Conservation (phyloP, 2,888 invertebrate species). For the Arctia plantaginis region DNA sequence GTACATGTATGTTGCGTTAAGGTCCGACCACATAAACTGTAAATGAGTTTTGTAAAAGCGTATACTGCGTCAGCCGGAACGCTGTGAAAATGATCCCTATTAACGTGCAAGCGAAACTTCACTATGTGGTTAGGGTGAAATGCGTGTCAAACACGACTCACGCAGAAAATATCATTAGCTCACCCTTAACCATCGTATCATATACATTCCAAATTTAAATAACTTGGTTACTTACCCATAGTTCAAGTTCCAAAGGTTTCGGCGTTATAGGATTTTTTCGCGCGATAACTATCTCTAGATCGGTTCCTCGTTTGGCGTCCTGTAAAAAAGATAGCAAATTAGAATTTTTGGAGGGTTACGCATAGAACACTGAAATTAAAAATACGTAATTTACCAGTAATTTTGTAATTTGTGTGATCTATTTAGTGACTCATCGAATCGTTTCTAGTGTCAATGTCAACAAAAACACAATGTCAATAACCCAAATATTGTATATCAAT, state of each 20-base stretch:
- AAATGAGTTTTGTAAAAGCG: conserved; percentile 69
- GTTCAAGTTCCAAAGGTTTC: conserved; percentile 93
- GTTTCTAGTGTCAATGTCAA: background rate
- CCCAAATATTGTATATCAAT: background rate
- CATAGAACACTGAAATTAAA: background rate
- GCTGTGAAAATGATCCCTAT: conserved; percentile 77
- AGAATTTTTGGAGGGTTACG: background rate
- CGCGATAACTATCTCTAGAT: conserved; percentile 93
- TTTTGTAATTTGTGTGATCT: background rate
- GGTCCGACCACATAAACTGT: conserved; percentile 59
- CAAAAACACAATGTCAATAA: background rate
- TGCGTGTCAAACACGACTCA: conserved; percentile 70
- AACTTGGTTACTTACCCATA: conserved; percentile 88
- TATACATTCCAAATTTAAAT: conserved; percentile 46
- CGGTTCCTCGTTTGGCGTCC: conserved; percentile 92
- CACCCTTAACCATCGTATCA: conserved; percentile 57
- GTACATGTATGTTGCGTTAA: conserved; percentile 35
- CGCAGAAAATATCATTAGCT: conserved; percentile 70
- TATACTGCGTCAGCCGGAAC: conserved; percentile 62
- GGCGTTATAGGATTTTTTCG: conserved; percentile 92
- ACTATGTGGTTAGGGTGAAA: conserved; percentile 78
- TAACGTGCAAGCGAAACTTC: conserved; percentile 74
- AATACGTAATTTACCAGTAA: background rate
- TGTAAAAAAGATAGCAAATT: conserved; percentile 66
- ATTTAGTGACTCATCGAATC: background rate